Conservation (phyloP, 2,113 vertebrate species). For the Brachypodius melanocephalos region DNA sequence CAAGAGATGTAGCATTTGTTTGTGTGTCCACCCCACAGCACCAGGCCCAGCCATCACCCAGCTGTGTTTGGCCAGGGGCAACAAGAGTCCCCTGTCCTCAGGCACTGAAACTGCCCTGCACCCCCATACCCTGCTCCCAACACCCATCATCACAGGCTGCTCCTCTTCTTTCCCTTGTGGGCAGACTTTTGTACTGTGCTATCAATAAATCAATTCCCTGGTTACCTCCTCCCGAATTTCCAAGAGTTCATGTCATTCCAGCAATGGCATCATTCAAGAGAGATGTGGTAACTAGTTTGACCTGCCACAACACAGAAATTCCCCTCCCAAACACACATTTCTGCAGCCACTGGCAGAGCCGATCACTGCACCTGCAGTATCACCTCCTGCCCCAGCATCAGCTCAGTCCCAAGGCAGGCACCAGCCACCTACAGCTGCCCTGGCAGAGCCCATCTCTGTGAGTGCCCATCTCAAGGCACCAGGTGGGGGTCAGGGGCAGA, state of each 20-base stretch:
- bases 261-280: background rate
- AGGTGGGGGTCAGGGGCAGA: background rate
- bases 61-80: constrained; percentile 55
- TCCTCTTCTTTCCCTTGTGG: background rate
- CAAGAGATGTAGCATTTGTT: constrained; percentile 82
- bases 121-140: background rate
- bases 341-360: constrained; percentile 79
- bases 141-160: background rate
- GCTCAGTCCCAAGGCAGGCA: background rate
- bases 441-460: constrained; percentile 66
- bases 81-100: background rate
- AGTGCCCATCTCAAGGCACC: background rate
- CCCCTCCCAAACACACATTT: constrained; percentile 51
- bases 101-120: background rate
- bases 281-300: background rate
- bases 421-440: constrained; percentile 77
- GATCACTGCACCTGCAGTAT: constrained; percentile 76
- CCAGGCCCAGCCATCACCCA: constrained; percentile 78
- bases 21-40: constrained; percentile 61
- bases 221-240: constrained; percentile 32
- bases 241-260: background rate
- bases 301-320: background rate
- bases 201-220: background rate
- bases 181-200: background rate
- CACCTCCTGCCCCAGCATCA: constrained; percentile 71